Evolutionary conservation across 1,140 invertebrate species (phyloP).

Genomic region (Platorchestia sp.): DNA sequence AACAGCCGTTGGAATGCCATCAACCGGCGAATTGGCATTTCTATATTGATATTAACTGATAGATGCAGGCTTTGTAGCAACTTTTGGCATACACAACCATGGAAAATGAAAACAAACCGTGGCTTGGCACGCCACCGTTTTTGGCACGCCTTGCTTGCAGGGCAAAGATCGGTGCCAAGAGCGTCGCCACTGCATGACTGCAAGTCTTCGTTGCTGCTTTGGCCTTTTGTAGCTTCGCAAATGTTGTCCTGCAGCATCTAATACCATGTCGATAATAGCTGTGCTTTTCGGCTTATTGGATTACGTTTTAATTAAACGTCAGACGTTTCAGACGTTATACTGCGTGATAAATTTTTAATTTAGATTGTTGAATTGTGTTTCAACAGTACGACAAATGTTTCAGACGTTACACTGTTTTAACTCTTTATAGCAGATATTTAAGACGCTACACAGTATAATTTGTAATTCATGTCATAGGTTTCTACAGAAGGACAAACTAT

Average conservation of each 20-base stretch:
- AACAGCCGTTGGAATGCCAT: neutral
- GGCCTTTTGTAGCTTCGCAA: neutral
- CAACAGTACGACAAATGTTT: no score
- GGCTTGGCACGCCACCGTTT: neutral
- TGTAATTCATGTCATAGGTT: no score
- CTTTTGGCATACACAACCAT: neutral
- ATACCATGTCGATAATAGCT: neutral
- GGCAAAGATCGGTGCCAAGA: neutral
- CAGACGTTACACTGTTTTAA: no score
- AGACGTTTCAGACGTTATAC: no score
- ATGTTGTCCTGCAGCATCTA: neutral
- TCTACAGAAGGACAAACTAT: no score
- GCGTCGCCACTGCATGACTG: neutral
- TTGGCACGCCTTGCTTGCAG: neutral
- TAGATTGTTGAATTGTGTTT: no score
- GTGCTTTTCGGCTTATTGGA: no score
- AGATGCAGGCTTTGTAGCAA: neutral
- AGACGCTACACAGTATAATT: no score
- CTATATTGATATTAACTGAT: neutral
- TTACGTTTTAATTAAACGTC: no score
- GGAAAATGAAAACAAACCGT: neutral
- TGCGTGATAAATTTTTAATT: no score
- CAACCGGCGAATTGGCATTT: neutral
- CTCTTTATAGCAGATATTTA: no score
- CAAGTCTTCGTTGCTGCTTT: neutral